Evolutionary conservation across 2,888 invertebrate species (phyloP).

Genomic region (Tipula helvola): DNA sequence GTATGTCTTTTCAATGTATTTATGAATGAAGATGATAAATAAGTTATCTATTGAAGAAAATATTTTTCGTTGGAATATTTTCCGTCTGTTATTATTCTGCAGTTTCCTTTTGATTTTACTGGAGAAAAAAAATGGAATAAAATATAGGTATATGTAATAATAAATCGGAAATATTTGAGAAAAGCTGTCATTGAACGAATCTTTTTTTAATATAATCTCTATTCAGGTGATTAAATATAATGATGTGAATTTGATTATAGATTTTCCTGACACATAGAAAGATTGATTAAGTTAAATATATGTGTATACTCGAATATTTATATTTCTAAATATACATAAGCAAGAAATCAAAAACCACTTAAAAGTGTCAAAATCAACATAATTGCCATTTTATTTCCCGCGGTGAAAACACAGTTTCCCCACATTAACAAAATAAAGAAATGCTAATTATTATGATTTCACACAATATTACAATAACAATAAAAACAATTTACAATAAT

Average conservation of each 20-base stretch:
- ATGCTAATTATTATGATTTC: background rate
- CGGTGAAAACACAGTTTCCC: background rate
- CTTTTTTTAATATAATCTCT: background rate
- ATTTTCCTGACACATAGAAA: background rate
- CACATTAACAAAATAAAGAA: background rate
- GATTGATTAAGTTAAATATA: background rate
- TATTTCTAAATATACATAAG: background rate
- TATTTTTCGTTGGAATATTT: background rate
- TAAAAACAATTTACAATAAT: background rate
- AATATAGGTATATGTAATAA: background rate
- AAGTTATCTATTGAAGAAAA: background rate
- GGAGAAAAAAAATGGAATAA: background rate
- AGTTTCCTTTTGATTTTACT: background rate
- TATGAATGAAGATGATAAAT: background rate
- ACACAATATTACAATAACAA: background rate
- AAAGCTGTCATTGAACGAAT: background rate
- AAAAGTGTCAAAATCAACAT: background rate
- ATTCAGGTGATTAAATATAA: background rate
- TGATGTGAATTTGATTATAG: background rate
- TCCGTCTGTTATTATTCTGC: background rate
- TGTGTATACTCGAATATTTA: background rate
- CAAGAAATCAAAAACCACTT: background rate
- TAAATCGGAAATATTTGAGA: background rate
- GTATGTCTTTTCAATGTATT: background rate
- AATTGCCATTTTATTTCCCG: background rate